Conservation (phyloP, 1,140 invertebrate genomes). For the Globodera ellingtonae region DNA sequence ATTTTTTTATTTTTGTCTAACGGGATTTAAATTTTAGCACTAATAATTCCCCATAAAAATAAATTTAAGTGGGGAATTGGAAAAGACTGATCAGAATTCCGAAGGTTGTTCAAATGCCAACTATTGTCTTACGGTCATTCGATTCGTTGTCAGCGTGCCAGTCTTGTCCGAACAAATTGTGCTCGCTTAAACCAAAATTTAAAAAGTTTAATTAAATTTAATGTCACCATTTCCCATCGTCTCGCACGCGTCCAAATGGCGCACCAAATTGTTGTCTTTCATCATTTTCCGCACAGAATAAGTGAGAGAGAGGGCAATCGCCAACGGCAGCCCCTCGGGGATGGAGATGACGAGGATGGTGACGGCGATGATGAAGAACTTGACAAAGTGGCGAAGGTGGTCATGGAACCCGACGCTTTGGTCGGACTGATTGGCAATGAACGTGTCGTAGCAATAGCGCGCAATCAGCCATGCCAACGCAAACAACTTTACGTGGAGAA, state of each 20-base stretch:
- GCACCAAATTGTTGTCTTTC: constrained; percentile 65
- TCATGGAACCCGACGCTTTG: constrained; percentile 3
- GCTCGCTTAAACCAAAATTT: constrained; percentile 47
- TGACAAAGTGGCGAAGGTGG: constrained; percentile 37
- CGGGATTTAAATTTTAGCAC: too few species aligned
- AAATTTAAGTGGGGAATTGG: too few species aligned
- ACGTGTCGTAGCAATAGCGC: constrained; percentile 56
- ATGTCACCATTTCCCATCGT: constrained; percentile 62
- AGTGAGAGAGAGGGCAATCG: constrained; percentile 64
- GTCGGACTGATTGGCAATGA: not conserved
- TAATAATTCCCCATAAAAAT: too few species aligned
- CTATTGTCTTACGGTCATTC: constrained; percentile 52
- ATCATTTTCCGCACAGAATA: constrained; percentile 66
- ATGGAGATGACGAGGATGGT: constrained; percentile 65
- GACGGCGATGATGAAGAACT: constrained; percentile 78
- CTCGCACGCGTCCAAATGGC: constrained; percentile 65
- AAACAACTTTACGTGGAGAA: constrained; percentile 40
- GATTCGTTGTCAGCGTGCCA: constrained; percentile 59
- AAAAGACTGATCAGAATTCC: too few species aligned
- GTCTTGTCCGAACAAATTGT: constrained; percentile 65
- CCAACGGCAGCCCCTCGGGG: constrained; percentile 65
- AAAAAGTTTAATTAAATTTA: constrained; percentile 13
- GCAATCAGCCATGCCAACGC: constrained; percentile 59
- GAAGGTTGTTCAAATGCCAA: too few species aligned
- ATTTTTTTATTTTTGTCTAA: too few species aligned